Conservation (phyloP, 2,113 vertebrate species). For the Vidua macroura region DNA sequence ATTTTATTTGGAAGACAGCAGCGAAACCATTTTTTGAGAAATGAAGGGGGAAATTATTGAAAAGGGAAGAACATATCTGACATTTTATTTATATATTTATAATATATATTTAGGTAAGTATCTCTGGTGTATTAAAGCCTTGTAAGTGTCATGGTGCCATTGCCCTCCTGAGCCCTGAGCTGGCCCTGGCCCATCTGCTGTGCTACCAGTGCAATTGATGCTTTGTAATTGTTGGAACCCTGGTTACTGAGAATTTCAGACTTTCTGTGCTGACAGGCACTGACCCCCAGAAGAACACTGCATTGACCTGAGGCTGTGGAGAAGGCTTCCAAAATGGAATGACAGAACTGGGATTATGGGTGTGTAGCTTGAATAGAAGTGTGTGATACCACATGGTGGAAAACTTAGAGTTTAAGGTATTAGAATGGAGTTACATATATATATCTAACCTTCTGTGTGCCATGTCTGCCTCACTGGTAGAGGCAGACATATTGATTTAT, state of each 20-base stretch:
- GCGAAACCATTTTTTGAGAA: neutral
- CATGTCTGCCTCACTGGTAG: too few species aligned
- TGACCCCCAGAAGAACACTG: neutral
- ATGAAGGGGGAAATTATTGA: neutral
- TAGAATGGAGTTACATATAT: neutral
- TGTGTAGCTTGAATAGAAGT: neutral
- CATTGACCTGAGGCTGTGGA: neutral
- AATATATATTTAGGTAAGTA: neutral
- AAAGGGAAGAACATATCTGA: neutral
- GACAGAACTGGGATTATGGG: neutral
- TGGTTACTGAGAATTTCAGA: neutral
- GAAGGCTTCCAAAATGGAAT: neutral
- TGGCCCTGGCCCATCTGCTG: neutral
- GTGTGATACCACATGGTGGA: neutral
- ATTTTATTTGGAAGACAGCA: neutral
- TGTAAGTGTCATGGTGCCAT: neutral
- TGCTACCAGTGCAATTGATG: neutral
- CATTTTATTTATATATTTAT: neutral
- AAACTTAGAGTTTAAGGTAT: neutral
- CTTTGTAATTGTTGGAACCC: neutral
- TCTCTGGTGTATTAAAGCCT: neutral
- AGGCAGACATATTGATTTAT: too few species aligned
- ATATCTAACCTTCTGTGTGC: too few species aligned
- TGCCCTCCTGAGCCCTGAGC: neutral
- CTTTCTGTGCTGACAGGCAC: neutral